A percentile compares a stretch with the other conserved stretches of the same genome.
phyloP scores from a whole-genome alignment of 2,888 invertebrate genomes.

The Panopea generosa region DNA sequence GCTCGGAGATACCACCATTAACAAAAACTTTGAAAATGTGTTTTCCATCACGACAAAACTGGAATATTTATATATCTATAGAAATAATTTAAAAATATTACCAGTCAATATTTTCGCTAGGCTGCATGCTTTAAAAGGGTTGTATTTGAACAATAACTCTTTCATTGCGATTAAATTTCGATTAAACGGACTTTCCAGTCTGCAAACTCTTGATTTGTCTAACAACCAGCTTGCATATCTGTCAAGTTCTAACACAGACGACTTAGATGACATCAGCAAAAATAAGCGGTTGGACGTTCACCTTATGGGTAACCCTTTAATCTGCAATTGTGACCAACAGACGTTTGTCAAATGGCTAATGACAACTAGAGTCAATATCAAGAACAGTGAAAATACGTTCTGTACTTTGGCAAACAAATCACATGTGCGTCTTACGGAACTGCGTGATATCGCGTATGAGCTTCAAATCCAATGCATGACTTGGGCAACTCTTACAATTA shows the following conservation, averaged over 20 bases:
- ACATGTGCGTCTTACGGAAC: slow-evolving; percentile 1
- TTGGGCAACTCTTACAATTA: slow-evolving; percentile 30
- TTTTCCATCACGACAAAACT: slow-evolving; percentile 26
- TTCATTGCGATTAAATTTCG: slow-evolving; percentile 19
- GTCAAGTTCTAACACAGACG: slow-evolving; percentile 4
- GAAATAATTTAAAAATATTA: slow-evolving; percentile 22
- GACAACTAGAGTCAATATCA: slow-evolving; percentile 17
- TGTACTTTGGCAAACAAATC: slow-evolving; percentile 17
- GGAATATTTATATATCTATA: slow-evolving; percentile 14
- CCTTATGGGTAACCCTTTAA: slow-evolving; percentile 17
- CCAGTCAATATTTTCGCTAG: slow-evolving; percentile 25
- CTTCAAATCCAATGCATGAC: slow-evolving; percentile 22
- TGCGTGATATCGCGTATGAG: slow-evolving; percentile 1
- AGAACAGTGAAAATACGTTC: not conserved
- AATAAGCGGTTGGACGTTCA: not conserved
- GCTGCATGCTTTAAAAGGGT: slow-evolving; percentile 1
- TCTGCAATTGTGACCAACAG: slow-evolving; percentile 22
- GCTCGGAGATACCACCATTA: slow-evolving; percentile 11
- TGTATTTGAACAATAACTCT: slow-evolving; percentile 20
- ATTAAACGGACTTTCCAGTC: not conserved
- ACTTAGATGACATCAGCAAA: slow-evolving; percentile 20
- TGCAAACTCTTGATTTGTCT: slow-evolving; percentile 27
- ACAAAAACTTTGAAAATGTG: not conserved
- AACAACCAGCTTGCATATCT: slow-evolving; percentile 28
- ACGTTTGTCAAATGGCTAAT: slow-evolving; percentile 28